These are phyloP conservation scores for Bombus haemorrhoidalis DNA, from an alignment of 1,140 invertebrate species.

Conservation along the genomic window DNA sequence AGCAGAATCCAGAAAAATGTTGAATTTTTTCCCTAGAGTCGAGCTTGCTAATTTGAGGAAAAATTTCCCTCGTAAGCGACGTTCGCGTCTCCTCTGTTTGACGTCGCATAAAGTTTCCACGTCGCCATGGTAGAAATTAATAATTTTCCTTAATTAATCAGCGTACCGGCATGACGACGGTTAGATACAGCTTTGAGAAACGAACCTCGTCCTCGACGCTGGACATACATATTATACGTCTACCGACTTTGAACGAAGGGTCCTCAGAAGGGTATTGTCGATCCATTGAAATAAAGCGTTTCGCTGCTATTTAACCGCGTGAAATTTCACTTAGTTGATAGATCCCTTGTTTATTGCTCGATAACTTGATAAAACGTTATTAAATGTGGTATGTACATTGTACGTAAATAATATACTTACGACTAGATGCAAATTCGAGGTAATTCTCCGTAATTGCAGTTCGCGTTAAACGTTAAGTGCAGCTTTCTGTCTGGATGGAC, in stretches of 20 bases:
- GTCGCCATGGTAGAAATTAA: neutral
- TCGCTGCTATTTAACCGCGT: neutral
- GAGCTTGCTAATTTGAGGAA: neutral
- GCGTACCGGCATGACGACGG: neutral
- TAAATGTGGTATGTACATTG: neutral
- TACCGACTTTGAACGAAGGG: neutral
- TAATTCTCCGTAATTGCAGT: constrained; percentile 20
- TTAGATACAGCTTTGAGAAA: neutral
- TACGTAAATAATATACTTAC: constrained; percentile 7
- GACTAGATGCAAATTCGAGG: constrained; percentile 15
- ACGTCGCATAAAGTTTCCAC: neutral
- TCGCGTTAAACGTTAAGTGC: constrained; percentile 22
- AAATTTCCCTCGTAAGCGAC: neutral
- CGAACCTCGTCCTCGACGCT: neutral
- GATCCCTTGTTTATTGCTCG: neutral
- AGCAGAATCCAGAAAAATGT: neutral
- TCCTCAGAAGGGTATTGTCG: too few species aligned
- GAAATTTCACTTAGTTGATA: neutral
- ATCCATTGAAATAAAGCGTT: neutral
- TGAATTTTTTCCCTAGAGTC: neutral
- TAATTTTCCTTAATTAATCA: constrained; percentile 29
- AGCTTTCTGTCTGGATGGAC: neutral
- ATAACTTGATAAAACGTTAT: neutral
- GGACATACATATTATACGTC: neutral
- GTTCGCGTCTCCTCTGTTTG: neutral